Evolutionary conservation across 2,888 invertebrate species (phyloP).

Genomic region (Callyntrura sp.): DNA sequence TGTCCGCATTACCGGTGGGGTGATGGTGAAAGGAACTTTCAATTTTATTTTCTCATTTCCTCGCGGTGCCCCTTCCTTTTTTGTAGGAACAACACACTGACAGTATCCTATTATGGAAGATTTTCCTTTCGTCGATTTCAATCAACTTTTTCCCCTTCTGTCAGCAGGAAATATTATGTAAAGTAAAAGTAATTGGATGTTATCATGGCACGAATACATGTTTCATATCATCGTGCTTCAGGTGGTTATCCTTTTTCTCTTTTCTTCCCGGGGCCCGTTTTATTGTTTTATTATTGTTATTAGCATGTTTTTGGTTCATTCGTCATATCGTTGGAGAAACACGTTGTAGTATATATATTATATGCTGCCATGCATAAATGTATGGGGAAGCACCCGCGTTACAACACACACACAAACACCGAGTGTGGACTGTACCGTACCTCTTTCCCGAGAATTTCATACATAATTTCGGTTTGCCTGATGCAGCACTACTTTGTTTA

Average conservation of each 20-base stretch:
- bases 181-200: conserved; percentile 41
- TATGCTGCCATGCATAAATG: conserved; percentile 11
- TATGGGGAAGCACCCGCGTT: neutral
- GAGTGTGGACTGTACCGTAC: too few relatives aligned
- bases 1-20: neutral
- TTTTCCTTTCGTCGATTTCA: neutral
- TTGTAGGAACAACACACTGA: neutral
- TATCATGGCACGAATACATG: neutral
- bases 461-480: too few relatives aligned
- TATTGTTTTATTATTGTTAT: conserved; percentile 1
- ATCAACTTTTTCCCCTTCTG: conserved; percentile 33
- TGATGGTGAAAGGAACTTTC: neutral
- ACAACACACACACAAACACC: too few relatives aligned
- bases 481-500: too few relatives aligned
- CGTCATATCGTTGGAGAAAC: neutral
- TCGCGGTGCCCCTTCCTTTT: neutral
- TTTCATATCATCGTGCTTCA: conserved; percentile 50
- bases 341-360: too few relatives aligned
- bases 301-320: neutral
- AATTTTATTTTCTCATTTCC: neutral
- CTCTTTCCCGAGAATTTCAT: too few relatives aligned
- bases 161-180: conserved; percentile 12
- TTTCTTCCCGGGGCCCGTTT: neutral
- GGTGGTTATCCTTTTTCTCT: conserved; percentile 56
- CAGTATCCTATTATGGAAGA: neutral